Percentiles rank a stretch among this genome's conserved stretches.
phyloP scores from a whole-genome alignment of 1,140 invertebrate species.

The Drosophila nasuta region DNA sequence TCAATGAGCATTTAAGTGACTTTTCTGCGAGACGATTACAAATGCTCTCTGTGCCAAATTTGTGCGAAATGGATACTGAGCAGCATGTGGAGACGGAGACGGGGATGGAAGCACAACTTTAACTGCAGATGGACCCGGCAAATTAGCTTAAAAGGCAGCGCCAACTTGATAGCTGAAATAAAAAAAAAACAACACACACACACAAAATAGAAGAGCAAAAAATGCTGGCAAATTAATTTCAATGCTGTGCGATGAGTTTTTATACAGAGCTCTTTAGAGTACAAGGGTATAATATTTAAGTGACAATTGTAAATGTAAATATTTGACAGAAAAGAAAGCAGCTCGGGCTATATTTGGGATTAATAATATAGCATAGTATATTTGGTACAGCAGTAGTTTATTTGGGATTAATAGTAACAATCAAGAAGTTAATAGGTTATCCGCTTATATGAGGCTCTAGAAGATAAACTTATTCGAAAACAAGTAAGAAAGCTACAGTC shows the following conservation, averaged over 20 bases:
- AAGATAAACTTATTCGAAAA: too few relatives aligned
- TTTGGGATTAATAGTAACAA: too few relatives aligned
- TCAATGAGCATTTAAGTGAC: conserved; percentile 43
- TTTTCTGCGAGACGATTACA: conserved; percentile 54
- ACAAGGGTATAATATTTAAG: too few relatives aligned
- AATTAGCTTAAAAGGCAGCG: conserved; percentile 72
- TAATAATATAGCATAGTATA: too few relatives aligned
- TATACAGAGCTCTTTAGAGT: background rate
- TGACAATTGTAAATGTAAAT: too few relatives aligned
- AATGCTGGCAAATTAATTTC: conserved; percentile 71
- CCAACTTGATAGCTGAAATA: background rate
- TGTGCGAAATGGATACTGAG: conserved; percentile 6
- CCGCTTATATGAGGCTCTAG: too few relatives aligned
- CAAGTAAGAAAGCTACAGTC: too few relatives aligned
- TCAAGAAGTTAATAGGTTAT: too few relatives aligned
- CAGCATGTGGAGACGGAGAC: too few relatives aligned
- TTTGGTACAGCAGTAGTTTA: too few relatives aligned
- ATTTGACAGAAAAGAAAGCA: too few relatives aligned
- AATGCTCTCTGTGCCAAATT: conserved; percentile 47
- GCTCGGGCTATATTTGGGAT: too few relatives aligned
- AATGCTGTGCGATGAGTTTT: conserved; percentile 27
- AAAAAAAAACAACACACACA: background rate
- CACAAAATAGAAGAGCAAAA: conserved; percentile 10
- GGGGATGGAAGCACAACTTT: background rate
- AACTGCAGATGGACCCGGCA: conserved; percentile 38